Evolutionary conservation across 1,140 invertebrate genomes (phyloP).

Genomic region (Caerostris darwini): DNA sequence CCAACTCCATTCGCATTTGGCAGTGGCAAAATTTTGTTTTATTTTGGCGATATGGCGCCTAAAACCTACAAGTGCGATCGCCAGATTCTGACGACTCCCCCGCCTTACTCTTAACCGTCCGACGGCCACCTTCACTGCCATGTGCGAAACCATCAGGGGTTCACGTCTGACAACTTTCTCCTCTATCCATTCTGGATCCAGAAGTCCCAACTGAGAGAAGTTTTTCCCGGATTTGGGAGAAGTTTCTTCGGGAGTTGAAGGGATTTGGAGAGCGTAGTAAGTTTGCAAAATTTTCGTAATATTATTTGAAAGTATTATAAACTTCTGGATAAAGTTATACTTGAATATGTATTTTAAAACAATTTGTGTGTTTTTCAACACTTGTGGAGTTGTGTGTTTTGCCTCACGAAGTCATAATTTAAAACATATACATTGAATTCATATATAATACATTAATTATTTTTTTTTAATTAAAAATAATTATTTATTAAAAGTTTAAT

Average conservation of each 20-base stretch:
- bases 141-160: not conserved
- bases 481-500: too few relatives aligned
- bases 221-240: not conserved
- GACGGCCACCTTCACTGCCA: conserved; percentile 1
- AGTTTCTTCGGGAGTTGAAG: not conserved
- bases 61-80: conserved; percentile 14
- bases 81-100: not conserved
- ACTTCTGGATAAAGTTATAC: too few relatives aligned
- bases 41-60: conserved; percentile 29
- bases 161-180: not conserved
- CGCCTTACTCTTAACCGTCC: not conserved
- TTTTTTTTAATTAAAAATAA: too few relatives aligned
- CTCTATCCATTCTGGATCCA: not conserved
- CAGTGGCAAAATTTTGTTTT: not conserved
- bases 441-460: too few relatives aligned
- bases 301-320: too few relatives aligned
- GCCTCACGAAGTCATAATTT: too few relatives aligned
- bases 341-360: too few relatives aligned
- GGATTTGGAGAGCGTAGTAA: not conserved
- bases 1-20: too few relatives aligned
- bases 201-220: not conserved
- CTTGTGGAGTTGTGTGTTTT: too few relatives aligned
- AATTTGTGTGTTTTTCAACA: too few relatives aligned
- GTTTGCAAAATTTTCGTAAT: not conserved
- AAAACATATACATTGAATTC: too few relatives aligned